phyloP scores from a whole-genome alignment of 35 echinoderm and acorn worm genomes.

The Heliocidaris tuberculata region DNA sequence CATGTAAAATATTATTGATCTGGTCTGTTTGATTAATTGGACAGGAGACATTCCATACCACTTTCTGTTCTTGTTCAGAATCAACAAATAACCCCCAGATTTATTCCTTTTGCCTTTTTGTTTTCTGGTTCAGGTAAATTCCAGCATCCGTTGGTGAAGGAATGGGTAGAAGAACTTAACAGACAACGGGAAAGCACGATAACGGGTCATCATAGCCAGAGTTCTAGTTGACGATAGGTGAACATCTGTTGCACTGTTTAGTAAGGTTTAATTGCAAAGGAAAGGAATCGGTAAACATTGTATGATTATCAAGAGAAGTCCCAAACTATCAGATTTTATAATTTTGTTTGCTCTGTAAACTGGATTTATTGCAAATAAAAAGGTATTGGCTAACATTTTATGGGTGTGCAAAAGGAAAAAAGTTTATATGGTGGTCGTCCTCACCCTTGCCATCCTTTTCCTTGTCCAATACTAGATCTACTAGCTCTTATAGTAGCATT shows the following conservation, averaged over 20 bases:
- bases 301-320: no score
- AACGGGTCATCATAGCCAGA: not conserved
- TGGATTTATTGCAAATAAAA: no score
- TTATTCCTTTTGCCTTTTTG: not conserved
- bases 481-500: no score
- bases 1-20: no score
- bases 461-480: no score
- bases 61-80: no score
- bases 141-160: conserved; percentile 65
- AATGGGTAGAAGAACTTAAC: conserved; percentile 79
- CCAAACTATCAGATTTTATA: no score
- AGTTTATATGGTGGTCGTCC: no score
- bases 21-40: not conserved
- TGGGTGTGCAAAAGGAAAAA: no score
- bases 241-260: not conserved
- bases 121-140: conserved; percentile 72
- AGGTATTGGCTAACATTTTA: no score
- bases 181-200: conserved; percentile 17
- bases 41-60: not conserved
- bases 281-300: not conserved
- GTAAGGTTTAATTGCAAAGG: not conserved
- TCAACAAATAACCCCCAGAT: not conserved
- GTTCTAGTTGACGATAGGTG: conserved; percentile 30
- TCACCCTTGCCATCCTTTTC: no score
- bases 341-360: no score